Percentiles rank a stretch among this genome's conserved stretches.
These are phyloP conservation scores for Sakesphorus luctuosus DNA, from an alignment of 2,113 vertebrate species.

Conservation along the genomic window DNA sequence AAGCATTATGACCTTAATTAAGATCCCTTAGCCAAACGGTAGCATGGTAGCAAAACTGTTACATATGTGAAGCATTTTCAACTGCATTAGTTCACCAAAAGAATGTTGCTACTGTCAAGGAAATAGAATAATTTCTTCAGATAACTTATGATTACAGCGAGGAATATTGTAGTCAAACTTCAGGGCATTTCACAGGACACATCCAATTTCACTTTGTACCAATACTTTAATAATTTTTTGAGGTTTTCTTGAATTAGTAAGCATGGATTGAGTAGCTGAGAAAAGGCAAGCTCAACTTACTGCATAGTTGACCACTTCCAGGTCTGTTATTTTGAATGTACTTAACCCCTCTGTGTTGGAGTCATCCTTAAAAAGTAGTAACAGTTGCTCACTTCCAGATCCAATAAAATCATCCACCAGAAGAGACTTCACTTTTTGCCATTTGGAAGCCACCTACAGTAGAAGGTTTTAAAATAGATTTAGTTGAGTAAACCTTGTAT, in stretches of 20 bases:
- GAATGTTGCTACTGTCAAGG: not conserved
- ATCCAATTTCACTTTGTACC: not conserved
- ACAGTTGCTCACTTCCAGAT: constrained; percentile 88
- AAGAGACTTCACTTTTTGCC: constrained; percentile 80
- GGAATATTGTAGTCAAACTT: not conserved
- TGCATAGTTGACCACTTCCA: constrained; percentile 78
- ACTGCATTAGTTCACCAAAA: not conserved
- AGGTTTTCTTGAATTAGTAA: not conserved
- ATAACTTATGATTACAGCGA: not conserved
- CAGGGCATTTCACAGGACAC: not conserved
- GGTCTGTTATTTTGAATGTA: constrained; percentile 86
- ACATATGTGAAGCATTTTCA: not conserved
- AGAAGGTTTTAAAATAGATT: not conserved
- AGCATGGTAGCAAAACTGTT: not conserved
- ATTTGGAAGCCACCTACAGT: constrained; percentile 82
- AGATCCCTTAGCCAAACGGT: not conserved
- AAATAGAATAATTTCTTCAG: not conserved
- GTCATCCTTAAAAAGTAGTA: constrained; percentile 82
- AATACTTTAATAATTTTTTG: not conserved
- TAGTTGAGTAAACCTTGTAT: not conserved
- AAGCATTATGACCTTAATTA: not conserved
- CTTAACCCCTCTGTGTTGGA: constrained; percentile 46
- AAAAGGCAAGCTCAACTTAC: constrained; percentile 80
- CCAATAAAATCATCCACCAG: constrained; percentile 89
- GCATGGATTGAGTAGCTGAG: not conserved